phyloP scores from a whole-genome alignment of 2,113 vertebrate species.

The Cololabis saira region DNA sequence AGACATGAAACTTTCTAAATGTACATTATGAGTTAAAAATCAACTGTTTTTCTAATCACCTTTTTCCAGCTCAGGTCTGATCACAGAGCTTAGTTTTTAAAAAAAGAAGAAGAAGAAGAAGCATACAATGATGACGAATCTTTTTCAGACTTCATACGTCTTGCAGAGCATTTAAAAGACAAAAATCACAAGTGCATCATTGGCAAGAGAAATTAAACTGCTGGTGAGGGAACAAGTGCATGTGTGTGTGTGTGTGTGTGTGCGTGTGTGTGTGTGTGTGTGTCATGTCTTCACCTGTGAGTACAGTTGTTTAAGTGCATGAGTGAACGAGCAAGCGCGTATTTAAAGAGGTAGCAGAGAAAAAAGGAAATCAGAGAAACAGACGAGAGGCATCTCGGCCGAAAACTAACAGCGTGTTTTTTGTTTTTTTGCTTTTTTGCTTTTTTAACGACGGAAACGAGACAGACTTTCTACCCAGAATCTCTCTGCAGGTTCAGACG shows the following conservation, averaged over 20 bases:
- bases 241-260: conserved; percentile 40
- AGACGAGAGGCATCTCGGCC: conserved; percentile 6
- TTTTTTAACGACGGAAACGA: conserved; percentile 14
- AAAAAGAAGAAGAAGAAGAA: conserved; percentile 19
- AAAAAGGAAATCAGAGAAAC: conserved; percentile 47
- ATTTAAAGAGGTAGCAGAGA: conserved; percentile 76
- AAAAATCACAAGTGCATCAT: conserved; percentile 74
- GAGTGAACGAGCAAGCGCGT: conserved; percentile 47
- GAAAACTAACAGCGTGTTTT: conserved; percentile 7
- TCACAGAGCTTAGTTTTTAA: conserved; percentile 36
- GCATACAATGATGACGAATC: conserved; percentile 22
- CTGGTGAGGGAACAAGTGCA: conserved; percentile 76
- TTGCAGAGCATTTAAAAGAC: conserved; percentile 60
- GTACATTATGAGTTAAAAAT: conserved; percentile 36
- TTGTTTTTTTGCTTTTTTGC: too few species aligned
- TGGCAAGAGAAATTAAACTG: conserved; percentile 70
- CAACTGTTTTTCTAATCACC: conserved; percentile 28
- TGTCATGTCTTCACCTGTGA: conserved; percentile 21
- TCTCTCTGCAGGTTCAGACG: conserved; percentile 1
- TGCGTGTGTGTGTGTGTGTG: conserved; percentile 13
- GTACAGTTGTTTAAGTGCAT: conserved; percentile 39
- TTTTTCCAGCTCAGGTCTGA: conserved; percentile 45
- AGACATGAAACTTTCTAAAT: conserved; percentile 46
- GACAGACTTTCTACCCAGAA: not conserved
- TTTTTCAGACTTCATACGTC: conserved; percentile 42